Base-by-base conservation (phyloP, 2,888 invertebrate species). In the Corbicula japonica region DNA sequence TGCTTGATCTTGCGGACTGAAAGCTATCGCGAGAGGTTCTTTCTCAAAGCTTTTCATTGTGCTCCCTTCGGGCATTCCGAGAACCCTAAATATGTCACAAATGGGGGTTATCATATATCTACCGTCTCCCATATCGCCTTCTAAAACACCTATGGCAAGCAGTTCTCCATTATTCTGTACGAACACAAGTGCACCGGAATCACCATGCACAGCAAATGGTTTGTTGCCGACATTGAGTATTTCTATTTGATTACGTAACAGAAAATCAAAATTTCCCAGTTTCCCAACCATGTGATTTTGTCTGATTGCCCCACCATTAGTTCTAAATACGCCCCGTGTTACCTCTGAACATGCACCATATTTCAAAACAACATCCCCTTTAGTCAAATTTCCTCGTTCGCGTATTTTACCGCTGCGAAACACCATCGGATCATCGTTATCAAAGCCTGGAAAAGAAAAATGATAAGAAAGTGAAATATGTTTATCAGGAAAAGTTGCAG, bases 121-220 rank as follows among this genome's bases (percentile, higher is more conserved):
- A 46, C 46, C 46, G 21, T 46, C 46, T 46, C n/a, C 5, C 46
- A 46, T 56, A 4, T 34, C 56, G 34, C 56, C 56, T 32, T 56
- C 56, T 15, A 56, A 2, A n/a, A 56, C 34, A 18, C 56, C 56
- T 10, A 56, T 34, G 10, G 56, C 32, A 32, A 28, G 28, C 15
- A 56, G 56, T n/a, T 56, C 34, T 18, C 18, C n/a, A 4, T 15
- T 56, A 12, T 56, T 30, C n/a, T 32, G n/a, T 8, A n/a, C 56
- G 34, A 56, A 56, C 5, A 56, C 56, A 28, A 56, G 34, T 32
- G 32, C 56, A n/a, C 56, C 56, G 10, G 56, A 56, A 18, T 56
- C 56, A 4, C 56, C 56, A 32, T 2, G 18, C 6, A 4, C 8
- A 32, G 56, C 56, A 30, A 56, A 56, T 2, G 30, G 56, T 32